These are phyloP conservation scores for Australoheros scitulus DNA, from an alignment of 2,113 vertebrate species.

Conservation along the genomic window DNA sequence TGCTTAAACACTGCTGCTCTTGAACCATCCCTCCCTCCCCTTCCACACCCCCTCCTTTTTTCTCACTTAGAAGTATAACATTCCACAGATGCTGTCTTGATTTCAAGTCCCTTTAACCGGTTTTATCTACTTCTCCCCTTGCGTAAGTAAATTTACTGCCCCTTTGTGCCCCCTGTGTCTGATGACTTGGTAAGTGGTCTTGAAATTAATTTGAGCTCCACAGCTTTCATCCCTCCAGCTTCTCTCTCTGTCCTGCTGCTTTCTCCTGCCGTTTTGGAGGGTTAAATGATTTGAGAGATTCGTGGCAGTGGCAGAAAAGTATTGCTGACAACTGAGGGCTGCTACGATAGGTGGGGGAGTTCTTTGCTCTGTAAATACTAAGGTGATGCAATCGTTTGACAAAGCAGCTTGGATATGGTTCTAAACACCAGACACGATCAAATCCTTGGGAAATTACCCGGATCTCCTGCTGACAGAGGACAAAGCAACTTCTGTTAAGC, in stretches of 20 bases:
- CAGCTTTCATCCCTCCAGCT: slow-evolving; percentile 46
- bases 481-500: slow-evolving; percentile 10
- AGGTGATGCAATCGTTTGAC: slow-evolving; percentile 42
- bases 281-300: slow-evolving; percentile 59
- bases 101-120: slow-evolving; percentile 33
- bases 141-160: slow-evolving; percentile 55
- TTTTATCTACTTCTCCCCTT: slow-evolving; percentile 19
- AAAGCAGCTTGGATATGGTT: slow-evolving; percentile 26
- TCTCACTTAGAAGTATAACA: slow-evolving; percentile 1
- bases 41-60: not conserved
- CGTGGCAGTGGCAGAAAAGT: slow-evolving; percentile 48
- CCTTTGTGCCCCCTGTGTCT: slow-evolving; percentile 37
- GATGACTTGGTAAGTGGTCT: slow-evolving; percentile 63
- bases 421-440: slow-evolving; percentile 35
- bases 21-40: not conserved
- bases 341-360: not conserved
- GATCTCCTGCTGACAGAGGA: slow-evolving; percentile 2
- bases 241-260: slow-evolving; percentile 12
- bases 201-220: slow-evolving; percentile 65
- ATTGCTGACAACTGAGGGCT: slow-evolving; percentile 34
- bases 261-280: slow-evolving; percentile 32
- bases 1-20: not conserved
- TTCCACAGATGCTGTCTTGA: slow-evolving; percentile 24
- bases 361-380: slow-evolving; percentile 19
- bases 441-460: slow-evolving; percentile 25